phyloP scores from a whole-genome alignment of 1,140 invertebrate genomes.

The Linepithema humile region DNA sequence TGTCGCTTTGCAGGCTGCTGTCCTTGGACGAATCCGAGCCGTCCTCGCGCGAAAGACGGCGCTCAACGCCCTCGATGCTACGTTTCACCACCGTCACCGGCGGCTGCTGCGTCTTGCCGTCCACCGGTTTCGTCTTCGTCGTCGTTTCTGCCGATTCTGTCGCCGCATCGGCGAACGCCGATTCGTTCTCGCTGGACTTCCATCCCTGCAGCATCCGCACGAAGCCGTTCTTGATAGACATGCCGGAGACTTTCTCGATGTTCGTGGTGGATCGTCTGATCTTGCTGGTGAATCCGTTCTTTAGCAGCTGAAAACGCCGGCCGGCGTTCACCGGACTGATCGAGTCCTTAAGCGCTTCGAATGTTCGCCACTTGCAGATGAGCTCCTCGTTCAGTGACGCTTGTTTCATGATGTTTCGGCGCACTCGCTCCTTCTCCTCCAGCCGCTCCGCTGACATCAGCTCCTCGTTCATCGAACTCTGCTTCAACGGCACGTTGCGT shows the following conservation, averaged over 20 bases:
- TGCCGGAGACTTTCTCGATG: slow-evolving; percentile 91
- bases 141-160: slow-evolving; percentile 58
- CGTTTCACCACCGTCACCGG: slow-evolving; percentile 76
- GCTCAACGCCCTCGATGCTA: slow-evolving; percentile 81
- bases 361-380: slow-evolving; percentile 89
- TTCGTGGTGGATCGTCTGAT: slow-evolving; percentile 92
- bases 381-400: slow-evolving; percentile 95
- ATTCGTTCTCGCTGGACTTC: slow-evolving; percentile 86
- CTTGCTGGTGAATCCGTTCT: slow-evolving; percentile 92
- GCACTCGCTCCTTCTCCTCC: slow-evolving; percentile 92
- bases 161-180: slow-evolving; percentile 62
- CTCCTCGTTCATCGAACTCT: slow-evolving; percentile 95
- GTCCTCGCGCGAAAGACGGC: slow-evolving; percentile 91
- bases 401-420: slow-evolving; percentile 94
- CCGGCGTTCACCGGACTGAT: slow-evolving; percentile 90
- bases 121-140: background rate
- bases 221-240: slow-evolving; percentile 87
- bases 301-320: slow-evolving; percentile 93
- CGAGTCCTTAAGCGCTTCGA: slow-evolving; percentile 90
- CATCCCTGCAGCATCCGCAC: slow-evolving; percentile 91
- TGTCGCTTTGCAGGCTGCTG: slow-evolving; percentile 95
- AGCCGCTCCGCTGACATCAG: slow-evolving; percentile 93
- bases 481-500: slow-evolving; percentile 90
- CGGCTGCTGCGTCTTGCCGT: slow-evolving; percentile 64
- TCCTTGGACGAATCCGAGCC: slow-evolving; percentile 96